Base-by-base conservation (phyloP, 2,888 invertebrate species). In the Hydraecia micacea region DNA sequence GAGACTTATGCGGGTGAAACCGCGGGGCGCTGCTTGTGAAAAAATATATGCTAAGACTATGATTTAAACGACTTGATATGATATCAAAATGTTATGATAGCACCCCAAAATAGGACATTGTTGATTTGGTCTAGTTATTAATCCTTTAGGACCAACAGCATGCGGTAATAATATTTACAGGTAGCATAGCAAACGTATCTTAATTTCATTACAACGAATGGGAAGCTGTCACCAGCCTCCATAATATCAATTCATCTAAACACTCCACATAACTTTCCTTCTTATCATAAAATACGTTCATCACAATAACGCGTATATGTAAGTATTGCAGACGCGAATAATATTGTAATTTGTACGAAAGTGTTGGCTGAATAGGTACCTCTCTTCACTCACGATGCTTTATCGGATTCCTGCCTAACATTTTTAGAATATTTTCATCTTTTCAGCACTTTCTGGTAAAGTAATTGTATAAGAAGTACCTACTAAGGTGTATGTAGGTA, bases 291-390 rank as follows among this genome's bases (percentile, higher is more conserved):
- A 72, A 79, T 42, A 68, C 66, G 46, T 76, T 71, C n/a, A 75
- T 79, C 58, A 67, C 25, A 74, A 78, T 71, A 68, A n/a, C 39
- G 36, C 39, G 82, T 81, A 78, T 83, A 85, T 79, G 79, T 84
- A 79, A 72, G 71, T 65, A 77, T 84, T 83, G 83, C 84, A 77
- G 39, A 70, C 70, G 49, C 55, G 68, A 75, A 83, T 86, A 87
- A 88, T 88, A 90, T 88, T 85, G 81, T 87, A 87, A 89, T 90
- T 88, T 87, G 84, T 86, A 77, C 65, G 79, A 77, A 75, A 75
- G 71, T 83, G 77, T 68, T 63, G 77, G 78, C 28, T 76, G 81
- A 84, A 77, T 80, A 52, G 49, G n/a, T 36, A 78, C 73, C 67
- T 75, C 75, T 75, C 70, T 75, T 71, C 77, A 73, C 77, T 75